phyloP scores from a whole-genome alignment of 2,797 vertebrate genomes.

The Orestias chungarensis region DNA sequence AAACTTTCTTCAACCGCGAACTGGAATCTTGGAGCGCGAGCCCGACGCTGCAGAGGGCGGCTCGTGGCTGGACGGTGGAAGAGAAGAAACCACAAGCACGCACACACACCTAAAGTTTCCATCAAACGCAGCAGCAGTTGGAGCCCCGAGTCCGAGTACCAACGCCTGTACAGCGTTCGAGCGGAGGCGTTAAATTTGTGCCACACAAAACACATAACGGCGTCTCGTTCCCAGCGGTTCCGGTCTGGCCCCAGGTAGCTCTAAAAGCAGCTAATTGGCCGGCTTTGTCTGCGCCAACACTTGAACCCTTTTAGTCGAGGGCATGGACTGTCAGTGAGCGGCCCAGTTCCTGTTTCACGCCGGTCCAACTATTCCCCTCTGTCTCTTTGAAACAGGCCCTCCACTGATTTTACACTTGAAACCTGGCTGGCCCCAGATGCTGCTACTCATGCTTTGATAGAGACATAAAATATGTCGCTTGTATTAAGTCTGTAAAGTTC shows the following conservation, averaged over 20 bases:
- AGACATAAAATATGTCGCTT: background rate
- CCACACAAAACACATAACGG: constrained; percentile 28
- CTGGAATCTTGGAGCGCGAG: constrained; percentile 31
- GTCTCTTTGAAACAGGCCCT: constrained; percentile 4
- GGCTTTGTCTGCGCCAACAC: constrained; percentile 40
- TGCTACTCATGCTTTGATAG: background rate
- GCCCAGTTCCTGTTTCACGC: constrained; percentile 17
- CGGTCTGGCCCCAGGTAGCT: constrained; percentile 25
- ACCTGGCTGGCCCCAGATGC: background rate
- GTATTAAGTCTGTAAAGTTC: background rate
- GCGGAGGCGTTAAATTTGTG: background rate
- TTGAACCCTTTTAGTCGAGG: constrained; percentile 54
- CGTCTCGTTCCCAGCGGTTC: constrained; percentile 16
- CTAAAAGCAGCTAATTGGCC: constrained; percentile 53
- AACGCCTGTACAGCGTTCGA: constrained; percentile 2
- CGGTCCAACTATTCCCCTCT: constrained; percentile 15
- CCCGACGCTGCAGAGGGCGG: constrained; percentile 27
- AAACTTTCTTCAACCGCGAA: constrained; percentile 54
- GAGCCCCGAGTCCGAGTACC: background rate
- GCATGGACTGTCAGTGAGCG: constrained; percentile 37
- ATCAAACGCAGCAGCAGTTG: constrained; percentile 14
- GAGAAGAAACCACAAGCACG: no score
- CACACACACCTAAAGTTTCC: constrained; percentile 32
- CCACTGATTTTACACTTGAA: constrained; percentile 7
- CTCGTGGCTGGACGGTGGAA: constrained; percentile 18